Percentiles rank a stretch among this genome's conserved stretches.
Conservation (phyloP, 1,140 invertebrate species). For the Drosophila suzukii region DNA sequence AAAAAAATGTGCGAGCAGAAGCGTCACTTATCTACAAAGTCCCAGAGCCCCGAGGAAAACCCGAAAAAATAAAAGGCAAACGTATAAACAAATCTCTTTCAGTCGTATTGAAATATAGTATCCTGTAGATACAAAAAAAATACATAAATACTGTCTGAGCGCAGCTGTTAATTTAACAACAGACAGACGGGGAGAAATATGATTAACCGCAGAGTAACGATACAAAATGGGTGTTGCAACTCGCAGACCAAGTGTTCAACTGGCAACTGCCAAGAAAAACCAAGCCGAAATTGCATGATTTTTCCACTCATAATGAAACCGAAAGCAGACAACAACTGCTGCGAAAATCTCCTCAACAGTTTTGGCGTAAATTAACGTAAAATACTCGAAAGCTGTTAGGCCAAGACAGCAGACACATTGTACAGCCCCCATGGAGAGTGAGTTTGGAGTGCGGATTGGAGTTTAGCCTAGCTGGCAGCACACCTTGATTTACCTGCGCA, state of each 20-base stretch:
- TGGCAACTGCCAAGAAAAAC: constrained; percentile 24
- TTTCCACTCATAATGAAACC: constrained; percentile 73
- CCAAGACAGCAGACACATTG: constrained; percentile 30
- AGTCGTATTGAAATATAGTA: constrained; percentile 22
- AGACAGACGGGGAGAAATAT: constrained; percentile 54
- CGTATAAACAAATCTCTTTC: constrained; percentile 5
- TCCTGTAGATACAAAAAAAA: constrained; percentile 33
- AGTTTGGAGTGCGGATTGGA: constrained; percentile 14
- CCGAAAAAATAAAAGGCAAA: constrained; percentile 2
- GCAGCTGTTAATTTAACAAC: constrained; percentile 68
- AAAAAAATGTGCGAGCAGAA: constrained; percentile 3
- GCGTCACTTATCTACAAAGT: constrained; percentile 22
- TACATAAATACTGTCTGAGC: constrained; percentile 22
- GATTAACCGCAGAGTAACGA: constrained; percentile 66
- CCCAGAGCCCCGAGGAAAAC: constrained; percentile 8
- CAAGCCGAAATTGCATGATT: constrained; percentile 60
- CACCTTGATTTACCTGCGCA: constrained; percentile 48
- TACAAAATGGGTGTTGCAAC: constrained; percentile 76
- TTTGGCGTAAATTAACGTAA: constrained; percentile 75
- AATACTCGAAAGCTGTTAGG: constrained; percentile 54
- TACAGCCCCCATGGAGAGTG: constrained; percentile 35
- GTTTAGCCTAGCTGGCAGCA: constrained; percentile 13
- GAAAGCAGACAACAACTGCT: constrained; percentile 60
- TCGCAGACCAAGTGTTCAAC: constrained; percentile 51
- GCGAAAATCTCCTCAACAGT: constrained; percentile 49